Base-by-base conservation (phyloP, 2,113 vertebrate genomes). In the Xyrauchen texanus region DNA sequence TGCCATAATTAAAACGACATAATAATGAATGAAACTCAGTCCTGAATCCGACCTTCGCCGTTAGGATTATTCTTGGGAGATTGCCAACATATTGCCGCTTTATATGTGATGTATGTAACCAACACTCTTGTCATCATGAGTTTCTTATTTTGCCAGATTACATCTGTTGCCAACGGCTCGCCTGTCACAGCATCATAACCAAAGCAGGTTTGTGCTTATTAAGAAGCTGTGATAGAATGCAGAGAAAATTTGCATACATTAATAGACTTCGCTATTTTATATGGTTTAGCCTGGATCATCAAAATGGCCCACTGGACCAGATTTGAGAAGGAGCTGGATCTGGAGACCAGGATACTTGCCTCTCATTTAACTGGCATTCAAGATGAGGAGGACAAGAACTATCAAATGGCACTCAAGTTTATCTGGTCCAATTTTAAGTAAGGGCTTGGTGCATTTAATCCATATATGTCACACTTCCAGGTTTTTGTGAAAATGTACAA, bases 361-460 rank as follows among this genome's bases (percentile, higher is more conserved):
- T 88, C 85, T 66, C 87, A 85, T 0, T 57, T 97, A 68, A 93
- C 91, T 4, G 93, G 94, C n/a, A 68, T 92, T n/a, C 79, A 88
- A 16, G 93, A 96, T 3, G 95, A 96, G 72, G 91, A 91, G 0
- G 93, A 95, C 44, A 85, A 85, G 10, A 95, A 95, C 62, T 98
- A 96, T 83, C 96, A 98, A 86, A 61, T 92, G 78, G 95, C 95
- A 1, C 80, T 96, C 6, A 93, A 93, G 82, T 99, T 96, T 79
- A 92, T 91, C 6, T 96, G 93, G 93, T 96, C 96, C 57, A 98
- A 97, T 82, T 95, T 98, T 90, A 97, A 92, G 97, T 99, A 75
- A 86, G 90, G 8, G 9, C 16, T 34, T 15, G 34, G 7, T n/a
- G 44, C 3, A 21, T 8, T 57, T 4, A 0, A 34, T 7, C 11